phyloP scores from a whole-genome alignment of 1,140 invertebrate species.

The Halesus radiatus region DNA sequence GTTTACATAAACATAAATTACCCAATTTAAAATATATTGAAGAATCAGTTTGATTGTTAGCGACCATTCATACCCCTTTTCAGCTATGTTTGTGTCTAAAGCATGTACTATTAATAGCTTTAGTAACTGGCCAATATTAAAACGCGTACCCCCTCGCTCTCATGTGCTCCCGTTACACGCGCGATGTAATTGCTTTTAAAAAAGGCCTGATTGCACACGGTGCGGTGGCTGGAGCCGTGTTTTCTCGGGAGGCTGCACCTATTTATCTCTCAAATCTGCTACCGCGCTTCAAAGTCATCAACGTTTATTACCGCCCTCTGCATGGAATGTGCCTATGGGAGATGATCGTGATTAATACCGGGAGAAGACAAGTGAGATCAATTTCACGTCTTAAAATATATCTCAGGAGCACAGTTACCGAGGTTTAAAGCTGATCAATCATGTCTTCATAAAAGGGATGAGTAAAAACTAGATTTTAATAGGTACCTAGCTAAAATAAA shows the following conservation, averaged over 20 bases:
- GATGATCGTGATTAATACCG: background rate
- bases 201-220: constrained; percentile 3
- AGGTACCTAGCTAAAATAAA: too few relatives aligned
- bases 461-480: too few relatives aligned
- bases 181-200: background rate
- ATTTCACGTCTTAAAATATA: background rate
- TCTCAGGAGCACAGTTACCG: too few relatives aligned
- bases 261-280: constrained; percentile 19
- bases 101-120: too few relatives aligned
- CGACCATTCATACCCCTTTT: too few relatives aligned
- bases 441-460: too few relatives aligned
- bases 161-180: background rate
- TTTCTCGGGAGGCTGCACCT: background rate
- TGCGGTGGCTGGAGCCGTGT: background rate
- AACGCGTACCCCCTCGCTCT: background rate
- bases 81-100: too few relatives aligned
- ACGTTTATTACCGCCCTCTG: background rate
- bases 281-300: background rate
- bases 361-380: background rate
- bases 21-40: too few relatives aligned
- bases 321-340: background rate
- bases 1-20: too few relatives aligned
- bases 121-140: too few relatives aligned
- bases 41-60: too few relatives aligned
- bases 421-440: too few relatives aligned